phyloP scores from a whole-genome alignment of 64 coral and sea anemone species.

The Catalaphyllia jardinei region DNA sequence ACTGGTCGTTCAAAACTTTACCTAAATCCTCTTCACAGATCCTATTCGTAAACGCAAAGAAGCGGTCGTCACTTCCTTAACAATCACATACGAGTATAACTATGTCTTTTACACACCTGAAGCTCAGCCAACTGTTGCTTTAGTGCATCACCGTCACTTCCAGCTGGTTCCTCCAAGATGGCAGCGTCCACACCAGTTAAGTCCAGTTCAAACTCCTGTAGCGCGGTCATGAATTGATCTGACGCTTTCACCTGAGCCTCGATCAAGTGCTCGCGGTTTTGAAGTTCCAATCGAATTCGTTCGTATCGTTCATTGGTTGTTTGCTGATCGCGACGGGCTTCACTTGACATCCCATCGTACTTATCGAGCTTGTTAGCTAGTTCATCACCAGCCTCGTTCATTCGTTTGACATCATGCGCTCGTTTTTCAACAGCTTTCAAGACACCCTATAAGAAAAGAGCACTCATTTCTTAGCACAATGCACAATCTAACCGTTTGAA shows the following conservation, averaged over 20 bases:
- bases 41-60: no score
- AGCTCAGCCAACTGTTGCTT: slow-evolving; percentile 77
- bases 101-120: slow-evolving; percentile 40
- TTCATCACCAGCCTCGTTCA: slow-evolving; percentile 68
- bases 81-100: no score
- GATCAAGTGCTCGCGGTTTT: slow-evolving; percentile 52
- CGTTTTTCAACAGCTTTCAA: slow-evolving; percentile 72
- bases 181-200: slow-evolving; percentile 64
- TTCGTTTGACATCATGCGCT: slow-evolving; percentile 54
- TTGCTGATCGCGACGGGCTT: slow-evolving; percentile 52
- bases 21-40: no score
- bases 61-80: no score
- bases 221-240: slow-evolving; percentile 58
- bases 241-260: slow-evolving; percentile 66
- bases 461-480: neutral
- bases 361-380: slow-evolving; percentile 70
- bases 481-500: neutral
- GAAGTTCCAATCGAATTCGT: slow-evolving; percentile 67
- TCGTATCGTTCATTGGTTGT: slow-evolving; percentile 83
- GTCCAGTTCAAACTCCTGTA: slow-evolving; percentile 59
- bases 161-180: slow-evolving; percentile 61
- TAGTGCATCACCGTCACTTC: slow-evolving; percentile 51
- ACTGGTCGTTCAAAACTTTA: no score
- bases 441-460: slow-evolving; percentile 48
- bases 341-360: slow-evolving; percentile 54